phyloP scores from a whole-genome alignment of 2,888 invertebrate genomes.

The Hydroisotoma schaefferi region DNA sequence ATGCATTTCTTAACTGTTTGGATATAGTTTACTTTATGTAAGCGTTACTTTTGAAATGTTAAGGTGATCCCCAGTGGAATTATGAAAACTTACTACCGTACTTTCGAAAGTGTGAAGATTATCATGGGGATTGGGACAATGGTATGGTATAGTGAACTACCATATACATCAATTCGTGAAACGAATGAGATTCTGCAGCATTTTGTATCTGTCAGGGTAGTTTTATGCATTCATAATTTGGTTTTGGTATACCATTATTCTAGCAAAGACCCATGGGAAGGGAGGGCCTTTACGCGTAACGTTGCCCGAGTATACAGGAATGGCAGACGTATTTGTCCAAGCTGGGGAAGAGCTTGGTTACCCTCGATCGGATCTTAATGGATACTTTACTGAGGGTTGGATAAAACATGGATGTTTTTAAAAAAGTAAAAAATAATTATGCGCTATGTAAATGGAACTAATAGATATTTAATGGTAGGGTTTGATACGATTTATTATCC shows the following conservation, averaged over 20 bases:
- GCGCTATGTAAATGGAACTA: not conserved
- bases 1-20: conserved; percentile 10
- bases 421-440: conserved; percentile 1
- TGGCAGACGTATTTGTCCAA: conserved; percentile 33
- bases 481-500: conserved; percentile 42
- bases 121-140: conserved; percentile 28
- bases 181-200: too few species aligned
- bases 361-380: conserved; percentile 34
- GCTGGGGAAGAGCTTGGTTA: conserved; percentile 34
- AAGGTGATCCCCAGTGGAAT: conserved; percentile 21
- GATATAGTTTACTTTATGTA: conserved; percentile 10
- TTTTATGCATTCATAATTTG: too few species aligned
- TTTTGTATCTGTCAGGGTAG: too few species aligned
- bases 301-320: conserved; percentile 38
- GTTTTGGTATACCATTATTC: too few species aligned
- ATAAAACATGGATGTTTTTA: not conserved
- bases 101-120: conserved; percentile 29
- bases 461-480: conserved; percentile 15
- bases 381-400: conserved; percentile 35
- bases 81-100: conserved; percentile 29
- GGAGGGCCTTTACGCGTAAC: conserved; percentile 29
- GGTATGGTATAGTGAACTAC: too few species aligned
- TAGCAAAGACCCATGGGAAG: conserved; percentile 34
- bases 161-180: too few species aligned
- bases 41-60: conserved; percentile 1